A percentile compares a stretch with the other conserved stretches of the same genome.
Evolutionary conservation across 1,140 invertebrate genomes (phyloP).

Genomic region (Brachionus asplanchnoidis): DNA sequence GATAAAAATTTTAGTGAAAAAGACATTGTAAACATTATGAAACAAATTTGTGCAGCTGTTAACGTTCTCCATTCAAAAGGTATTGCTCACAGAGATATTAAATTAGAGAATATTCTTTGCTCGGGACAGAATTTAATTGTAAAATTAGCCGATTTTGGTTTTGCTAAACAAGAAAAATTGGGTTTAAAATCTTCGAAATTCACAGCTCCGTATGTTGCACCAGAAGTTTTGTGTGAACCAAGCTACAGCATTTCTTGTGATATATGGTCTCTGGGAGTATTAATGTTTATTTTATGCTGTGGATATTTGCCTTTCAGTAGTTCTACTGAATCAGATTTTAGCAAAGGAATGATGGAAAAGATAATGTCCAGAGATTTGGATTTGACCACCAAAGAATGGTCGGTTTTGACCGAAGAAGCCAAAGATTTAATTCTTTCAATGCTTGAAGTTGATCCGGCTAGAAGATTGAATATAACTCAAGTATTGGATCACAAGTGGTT

Average conservation of each 20-base stretch:
- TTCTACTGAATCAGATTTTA: constrained; percentile 44
- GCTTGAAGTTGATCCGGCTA: not conserved
- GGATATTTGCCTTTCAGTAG: constrained; percentile 85
- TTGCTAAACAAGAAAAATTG: constrained; percentile 79
- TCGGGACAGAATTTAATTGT: constrained; percentile 63
- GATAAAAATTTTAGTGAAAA: constrained; percentile 48
- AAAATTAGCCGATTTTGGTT: constrained; percentile 97
- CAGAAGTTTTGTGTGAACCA: constrained; percentile 89
- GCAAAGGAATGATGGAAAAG: constrained; percentile 48
- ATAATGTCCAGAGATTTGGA: constrained; percentile 51
- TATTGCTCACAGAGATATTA: constrained; percentile 65
- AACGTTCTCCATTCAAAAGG: constrained; percentile 86
- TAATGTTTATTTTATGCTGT: constrained; percentile 97
- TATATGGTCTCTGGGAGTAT: constrained; percentile 94
- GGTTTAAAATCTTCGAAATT: constrained; percentile 60
- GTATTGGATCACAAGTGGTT: not conserved
- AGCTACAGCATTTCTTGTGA: constrained; percentile 98
- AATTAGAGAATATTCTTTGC: constrained; percentile 62
- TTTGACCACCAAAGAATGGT: constrained; percentile 50
- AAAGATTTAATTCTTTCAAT: constrained; percentile 48
- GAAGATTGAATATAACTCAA: not conserved
- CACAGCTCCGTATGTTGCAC: constrained; percentile 93
- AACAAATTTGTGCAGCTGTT: constrained; percentile 88
- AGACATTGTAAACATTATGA: constrained; percentile 86
- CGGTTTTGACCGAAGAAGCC: constrained; percentile 48